Evolutionary conservation across 2,113 vertebrate genomes (phyloP).

Genomic region (Syngnathus floridae): DNA sequence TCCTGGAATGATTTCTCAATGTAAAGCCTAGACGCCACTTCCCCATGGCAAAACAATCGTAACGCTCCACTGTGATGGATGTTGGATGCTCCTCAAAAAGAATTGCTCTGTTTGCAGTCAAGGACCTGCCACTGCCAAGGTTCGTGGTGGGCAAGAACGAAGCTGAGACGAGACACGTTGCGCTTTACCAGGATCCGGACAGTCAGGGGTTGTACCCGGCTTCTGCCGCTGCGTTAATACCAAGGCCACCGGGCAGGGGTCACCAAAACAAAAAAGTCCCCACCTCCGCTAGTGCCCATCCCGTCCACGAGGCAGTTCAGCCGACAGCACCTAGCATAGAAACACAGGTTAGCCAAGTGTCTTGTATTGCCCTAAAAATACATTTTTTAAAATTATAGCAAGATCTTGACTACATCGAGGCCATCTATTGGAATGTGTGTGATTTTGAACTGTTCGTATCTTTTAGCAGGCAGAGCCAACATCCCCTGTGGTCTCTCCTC

Average conservation of each 20-base stretch:
- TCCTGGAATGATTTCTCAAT: conserved; percentile 36
- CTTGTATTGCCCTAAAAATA: neutral
- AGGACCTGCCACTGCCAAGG: conserved; percentile 89
- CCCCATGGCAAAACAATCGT: conserved; percentile 14
- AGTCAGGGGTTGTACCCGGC: conserved; percentile 83
- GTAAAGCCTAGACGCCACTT: conserved; percentile 31
- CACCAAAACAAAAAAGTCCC: conserved; percentile 83
- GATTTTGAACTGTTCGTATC: neutral
- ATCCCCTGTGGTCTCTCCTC: conserved; percentile 92
- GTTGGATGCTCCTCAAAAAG: neutral
- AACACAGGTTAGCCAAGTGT: conserved; percentile 73
- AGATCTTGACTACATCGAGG: neutral
- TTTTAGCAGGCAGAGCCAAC: conserved; percentile 79
- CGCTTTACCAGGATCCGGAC: conserved; percentile 86
- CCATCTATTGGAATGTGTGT: neutral
- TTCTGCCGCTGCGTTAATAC: conserved; percentile 83
- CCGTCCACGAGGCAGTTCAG: conserved; percentile 85
- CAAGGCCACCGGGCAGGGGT: conserved; percentile 84
- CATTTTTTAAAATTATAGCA: neutral
- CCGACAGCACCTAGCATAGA: conserved; percentile 76
- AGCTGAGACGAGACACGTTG: conserved; percentile 81
- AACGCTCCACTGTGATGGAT: neutral
- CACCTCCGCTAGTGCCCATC: conserved; percentile 61
- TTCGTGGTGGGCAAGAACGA: conserved; percentile 92
- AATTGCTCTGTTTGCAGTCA: conserved; percentile 69